Evolutionary conservation across 23 tunicate species (phyloP), one percentile per base, ranked within the genome.

Genomic region (Botrylloides violaceus): DNA sequence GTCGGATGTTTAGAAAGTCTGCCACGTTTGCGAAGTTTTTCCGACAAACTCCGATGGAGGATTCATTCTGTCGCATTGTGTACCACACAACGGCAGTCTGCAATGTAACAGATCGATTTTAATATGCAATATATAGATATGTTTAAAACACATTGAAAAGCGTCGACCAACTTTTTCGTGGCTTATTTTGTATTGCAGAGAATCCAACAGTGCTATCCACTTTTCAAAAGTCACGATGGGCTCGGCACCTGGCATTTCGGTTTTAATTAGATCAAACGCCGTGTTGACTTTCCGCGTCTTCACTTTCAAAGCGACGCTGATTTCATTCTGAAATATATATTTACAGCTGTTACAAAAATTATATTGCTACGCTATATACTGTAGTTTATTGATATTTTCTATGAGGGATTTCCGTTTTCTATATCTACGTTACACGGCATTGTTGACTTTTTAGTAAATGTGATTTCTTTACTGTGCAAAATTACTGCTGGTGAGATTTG

Each of bases 251-350:
- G 39, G 36, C 29, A 19, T 6, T 2, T 34, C 39, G 4, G 79
- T 82, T 34, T 78, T 79, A 20, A 90, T 60, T 21, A 90, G 21
- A 5, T 83, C 85, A 70, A 90, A 90, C 18, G 97, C 89, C 34
- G 35, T 61, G 26, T 74, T 84, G 38, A 90, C 68, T 50, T 79
- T 90, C 60, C 81, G 73, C n/a, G 81, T 57, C 68, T 90, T 90
- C 81, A 81, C 87, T 15, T 65, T 49, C 35, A 83, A 77, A 22
- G 97, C 79, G 18, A 78, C 58, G 21, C 90, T 64, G 34, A 90
- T 90, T 68, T 90, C 97, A 25, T 78, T 90, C 97, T 90, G 39
- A 15, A 43, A 25, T 15, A n/a, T n/a, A n/a, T n/a, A n/a, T n/a
- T n/a, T n/a, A n/a, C n/a, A n/a, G n/a, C n/a, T n/a, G n/a, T n/a